Evolutionary conservation across 2,113 vertebrate genomes (phyloP), one percentile per base, ranked within the genome.

Genomic region (Mastomys natalensis): DNA sequence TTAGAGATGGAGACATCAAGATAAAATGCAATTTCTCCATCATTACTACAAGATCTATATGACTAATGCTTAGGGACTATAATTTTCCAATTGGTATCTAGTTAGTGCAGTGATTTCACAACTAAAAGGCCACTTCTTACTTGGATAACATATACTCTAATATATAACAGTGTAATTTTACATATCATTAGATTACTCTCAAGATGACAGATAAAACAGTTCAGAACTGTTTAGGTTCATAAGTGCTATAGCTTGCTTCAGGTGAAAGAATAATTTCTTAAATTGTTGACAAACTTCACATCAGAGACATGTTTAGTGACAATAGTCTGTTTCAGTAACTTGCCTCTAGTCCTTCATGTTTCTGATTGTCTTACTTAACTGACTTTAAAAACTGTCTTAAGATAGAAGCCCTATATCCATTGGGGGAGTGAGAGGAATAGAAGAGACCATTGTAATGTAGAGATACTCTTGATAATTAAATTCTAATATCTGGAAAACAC

Each of bases 201-300:
- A 72, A 51, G 55, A 45, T 92, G 58, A 40, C 16, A 95, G 10
- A 76, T 45, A 87, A 34, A 55, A 84, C 45, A 48, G 48, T 16
- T 92, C 48, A 85, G 1, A 45, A 76, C 12, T 1, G 16, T 26
- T 40, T 58, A 87, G 21, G 21, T 60, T 89, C 24, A 58, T 94
- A 85, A 78, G 34, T 51, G 21, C 6, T 76, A 76, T 85, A 78
- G 2, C 45, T 66, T 64, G 51, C 19, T 81, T 31, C 21, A 92
- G 55, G 85, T 3, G 92, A 62, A 93, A 88, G 68, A 60, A 62
- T 82, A 60, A 93, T 80, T 95, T 97, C 70, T 93, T 40, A 95
- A 77, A 22, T 8, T 34, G 72, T 45, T 81, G 76, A 90, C 53
- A 87, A 95, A 94, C 31, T 90, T 85, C 24, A 85, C 8, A 31